Evolutionary conservation across 1,140 invertebrate species (phyloP).

Genomic region (Eriosoma lanigerum): DNA sequence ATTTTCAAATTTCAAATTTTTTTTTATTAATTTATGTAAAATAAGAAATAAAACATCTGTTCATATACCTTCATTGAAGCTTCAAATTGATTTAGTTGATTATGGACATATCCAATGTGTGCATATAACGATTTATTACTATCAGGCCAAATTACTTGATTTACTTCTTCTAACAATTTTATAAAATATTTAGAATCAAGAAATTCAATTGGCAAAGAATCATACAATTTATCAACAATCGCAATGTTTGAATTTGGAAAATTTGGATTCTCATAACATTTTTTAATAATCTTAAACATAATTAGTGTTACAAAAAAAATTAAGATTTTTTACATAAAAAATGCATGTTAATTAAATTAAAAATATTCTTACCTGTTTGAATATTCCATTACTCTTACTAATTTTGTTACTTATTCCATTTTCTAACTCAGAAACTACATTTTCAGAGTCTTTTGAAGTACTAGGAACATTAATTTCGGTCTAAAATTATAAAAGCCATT

Average conservation of each 20-base stretch:
- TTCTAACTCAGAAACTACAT: neutral
- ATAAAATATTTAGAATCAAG: conserved; percentile 4
- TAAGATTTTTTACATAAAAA: neutral
- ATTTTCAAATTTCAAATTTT: too few species aligned
- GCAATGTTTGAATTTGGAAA: conserved; percentile 41
- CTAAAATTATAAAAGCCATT: neutral
- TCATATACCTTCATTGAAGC: neutral
- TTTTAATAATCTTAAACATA: conserved; percentile 39
- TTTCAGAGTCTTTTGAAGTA: conserved; percentile 9
- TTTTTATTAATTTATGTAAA: too few species aligned
- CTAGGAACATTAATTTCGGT: neutral
- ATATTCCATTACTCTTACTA: neutral
- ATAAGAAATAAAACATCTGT: neutral
- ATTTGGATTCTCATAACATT: conserved; percentile 22
- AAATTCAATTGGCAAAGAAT: conserved; percentile 35
- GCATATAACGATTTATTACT: neutral
- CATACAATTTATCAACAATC: conserved; percentile 8
- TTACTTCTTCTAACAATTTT: conserved; percentile 13
- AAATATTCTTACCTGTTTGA: neutral
- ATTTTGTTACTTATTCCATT: neutral
- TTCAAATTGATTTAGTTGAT: conserved; percentile 36
- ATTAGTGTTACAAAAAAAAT: neutral
- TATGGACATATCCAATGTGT: conserved; percentile 6
- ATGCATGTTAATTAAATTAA: neutral
- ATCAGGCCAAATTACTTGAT: conserved; percentile 34